Evolutionary conservation across 2,888 invertebrate genomes (phyloP), one percentile per base, ranked within the genome.

Genomic region (Cinara cedri): DNA sequence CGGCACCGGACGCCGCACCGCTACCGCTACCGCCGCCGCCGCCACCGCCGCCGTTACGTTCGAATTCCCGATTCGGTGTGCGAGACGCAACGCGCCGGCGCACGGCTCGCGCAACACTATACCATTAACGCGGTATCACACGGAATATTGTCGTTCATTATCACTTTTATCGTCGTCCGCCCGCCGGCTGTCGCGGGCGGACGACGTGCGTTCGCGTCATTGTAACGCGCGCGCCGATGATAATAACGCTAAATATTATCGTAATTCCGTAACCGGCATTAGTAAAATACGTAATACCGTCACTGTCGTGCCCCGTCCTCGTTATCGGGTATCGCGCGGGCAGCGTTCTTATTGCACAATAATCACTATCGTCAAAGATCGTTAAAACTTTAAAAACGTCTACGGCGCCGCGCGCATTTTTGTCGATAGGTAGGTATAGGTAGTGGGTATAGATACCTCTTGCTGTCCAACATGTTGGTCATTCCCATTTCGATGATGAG

Each of bases 401-500:
- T 34, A 34, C 6, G 6, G 34, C 34, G 34, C 6, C 34, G 34
- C 6, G 34, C 34, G 34, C 0, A 4, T n/a, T 0, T 57, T n/a
- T n/a, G n/a, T n/a, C n/a, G n/a, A n/a, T n/a, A n/a, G n/a, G n/a
- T n/a, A n/a, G n/a, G n/a, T n/a, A n/a, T n/a, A n/a, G n/a, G n/a
- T n/a, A n/a, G n/a, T n/a, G n/a, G n/a, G n/a, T n/a, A n/a, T n/a
- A n/a, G n/a, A n/a, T 70, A 78, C 78, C 78, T 78, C 10, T 78
- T 78, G 70, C 78, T 78, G 60, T 78, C 78, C 78, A 78, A 24
- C 78, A 78, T 78, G 70, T 78, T 78, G 16, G 78, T 78, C 68
- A 78, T 78, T 13, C 78, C 78, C 78, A 78, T 78, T 60, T 78
- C 78, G 62, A 78, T 78, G 78, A 78, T 78, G 55, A 78, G 70